Evolutionary conservation across 1,140 invertebrate genomes (phyloP).

Genomic region (Macrostomum lignano): DNA sequence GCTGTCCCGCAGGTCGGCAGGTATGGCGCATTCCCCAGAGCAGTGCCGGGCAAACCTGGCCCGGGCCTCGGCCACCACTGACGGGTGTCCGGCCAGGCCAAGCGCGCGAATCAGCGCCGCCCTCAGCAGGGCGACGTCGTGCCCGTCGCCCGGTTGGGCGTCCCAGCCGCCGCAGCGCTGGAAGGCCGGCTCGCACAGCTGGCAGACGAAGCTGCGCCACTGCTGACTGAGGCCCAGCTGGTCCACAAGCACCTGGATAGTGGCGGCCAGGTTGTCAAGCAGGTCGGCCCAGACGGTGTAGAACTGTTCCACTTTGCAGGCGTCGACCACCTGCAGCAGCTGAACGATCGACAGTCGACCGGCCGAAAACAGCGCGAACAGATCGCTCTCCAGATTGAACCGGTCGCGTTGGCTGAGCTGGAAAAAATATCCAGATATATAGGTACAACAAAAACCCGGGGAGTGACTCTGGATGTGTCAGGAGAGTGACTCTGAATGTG

Average conservation of each 20-base stretch:
- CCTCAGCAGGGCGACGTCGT: slow-evolving; percentile 1
- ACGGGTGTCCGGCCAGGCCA: slow-evolving; percentile 2
- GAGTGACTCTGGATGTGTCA: too few species aligned
- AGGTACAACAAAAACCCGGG: too few species aligned
- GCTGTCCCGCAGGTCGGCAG: background rate
- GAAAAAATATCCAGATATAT: too few species aligned
- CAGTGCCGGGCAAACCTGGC: background rate
- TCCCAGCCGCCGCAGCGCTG: slow-evolving; percentile 2
- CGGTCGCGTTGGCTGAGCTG: too few species aligned
- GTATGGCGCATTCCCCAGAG: background rate
- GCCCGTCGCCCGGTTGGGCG: background rate
- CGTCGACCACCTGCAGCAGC: background rate
- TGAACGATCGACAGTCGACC: slow-evolving; percentile 6
- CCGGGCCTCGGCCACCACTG: background rate
- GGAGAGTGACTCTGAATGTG: too few species aligned
- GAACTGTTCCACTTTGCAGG: background rate
- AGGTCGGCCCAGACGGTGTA: background rate
- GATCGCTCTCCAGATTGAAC: too few species aligned
- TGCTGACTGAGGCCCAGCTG: background rate
- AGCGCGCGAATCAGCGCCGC: slow-evolving; percentile 1
- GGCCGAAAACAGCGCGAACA: background rate
- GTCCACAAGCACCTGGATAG: background rate
- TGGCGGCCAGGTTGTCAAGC: background rate
- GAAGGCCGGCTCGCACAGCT: slow-evolving; percentile 1
- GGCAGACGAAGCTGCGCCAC: background rate